Base-by-base conservation (phyloP, 2,888 invertebrate species). In the Epistrophe grossulariae region DNA sequence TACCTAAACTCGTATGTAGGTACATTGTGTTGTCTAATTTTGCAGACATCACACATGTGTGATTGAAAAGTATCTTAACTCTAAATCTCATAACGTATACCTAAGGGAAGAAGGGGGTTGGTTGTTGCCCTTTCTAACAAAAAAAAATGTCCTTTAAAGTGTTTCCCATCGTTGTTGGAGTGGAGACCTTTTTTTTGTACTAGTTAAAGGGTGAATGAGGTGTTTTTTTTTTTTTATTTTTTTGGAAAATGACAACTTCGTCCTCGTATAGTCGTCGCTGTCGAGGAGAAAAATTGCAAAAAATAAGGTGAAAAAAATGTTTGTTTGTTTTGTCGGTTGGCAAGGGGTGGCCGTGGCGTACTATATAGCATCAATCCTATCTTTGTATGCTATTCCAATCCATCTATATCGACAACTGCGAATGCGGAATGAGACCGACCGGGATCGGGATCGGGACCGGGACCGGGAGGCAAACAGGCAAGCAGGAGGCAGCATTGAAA, bases 291-390 rank as follows among this genome's bases (percentile, higher is more conserved):
- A 73, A 64, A 70, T 79, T 79, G 70, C 70, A 64, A 82, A 79
- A 62, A 64, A 50, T 59, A 50, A 68, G 19, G 43, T 13, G 24
- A 35, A 73, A 73, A 55, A 68, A 71, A 59, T 35, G 50, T 77
- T 77, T 84, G 83, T 83, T 83, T 83, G 80, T 77, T 84, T 84
- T 80, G 80, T 80, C 72, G 80, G 84, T 84, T 84, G 84, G 84
- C 66, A 77, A 80, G 79, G 84, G 83, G 68, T 72, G 81, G 79
- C n/a, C n/a, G 5, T 28, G 35, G 35, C 35, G 31, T 31, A 31
- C 28, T 24, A 19, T 59, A 28, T 28, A 38, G 11, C 31, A 84
- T 84, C 76, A 76, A 76, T 71, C 80, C 45, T 60, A 52, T 64
- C 43, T 72, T 76, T 84, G 45, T 80, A 76, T 84, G 66, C 59